These are phyloP conservation scores for Pogoniulus pusillus DNA, from an alignment of 2,797 vertebrate species.

Conservation along the genomic window DNA sequence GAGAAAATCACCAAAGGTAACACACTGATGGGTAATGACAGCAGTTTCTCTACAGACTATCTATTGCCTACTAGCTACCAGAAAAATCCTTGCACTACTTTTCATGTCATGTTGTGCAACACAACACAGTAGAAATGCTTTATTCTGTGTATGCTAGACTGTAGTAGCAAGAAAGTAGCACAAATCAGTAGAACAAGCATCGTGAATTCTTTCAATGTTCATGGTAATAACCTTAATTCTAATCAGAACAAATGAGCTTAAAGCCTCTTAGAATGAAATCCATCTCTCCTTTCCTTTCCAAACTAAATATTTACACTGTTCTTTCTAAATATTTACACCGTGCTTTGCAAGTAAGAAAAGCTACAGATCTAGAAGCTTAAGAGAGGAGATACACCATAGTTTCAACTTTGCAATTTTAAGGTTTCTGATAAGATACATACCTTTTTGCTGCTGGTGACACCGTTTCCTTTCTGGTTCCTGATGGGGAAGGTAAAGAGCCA, in stretches of 20 bases:
- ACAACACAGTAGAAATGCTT: not conserved
- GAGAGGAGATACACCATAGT: not conserved
- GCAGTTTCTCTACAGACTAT: not conserved
- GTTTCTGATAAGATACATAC: constrained; percentile 68
- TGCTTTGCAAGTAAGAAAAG: constrained; percentile 22
- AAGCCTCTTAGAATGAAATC: constrained; percentile 5
- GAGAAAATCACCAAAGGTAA: not conserved
- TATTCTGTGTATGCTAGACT: not conserved
- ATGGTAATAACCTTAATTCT: not conserved
- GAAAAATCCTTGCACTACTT: not conserved
- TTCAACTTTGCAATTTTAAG: not conserved
- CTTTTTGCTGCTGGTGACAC: constrained; percentile 84
- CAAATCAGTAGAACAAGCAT: not conserved
- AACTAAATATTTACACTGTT: constrained; percentile 25
- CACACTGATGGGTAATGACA: not conserved
- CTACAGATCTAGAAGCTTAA: not conserved
- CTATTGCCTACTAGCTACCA: not conserved
- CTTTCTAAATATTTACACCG: constrained; percentile 5
- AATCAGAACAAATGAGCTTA: not conserved
- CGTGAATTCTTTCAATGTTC: not conserved
- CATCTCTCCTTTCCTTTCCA: not conserved
- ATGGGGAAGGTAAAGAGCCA: constrained; percentile 89
- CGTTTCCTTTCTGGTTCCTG: constrained; percentile 88
- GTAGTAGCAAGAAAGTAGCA: constrained; percentile 9
- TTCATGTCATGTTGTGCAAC: not conserved